phyloP scores from a whole-genome alignment of 1,140 invertebrate genomes.

The Bombus turneri region DNA sequence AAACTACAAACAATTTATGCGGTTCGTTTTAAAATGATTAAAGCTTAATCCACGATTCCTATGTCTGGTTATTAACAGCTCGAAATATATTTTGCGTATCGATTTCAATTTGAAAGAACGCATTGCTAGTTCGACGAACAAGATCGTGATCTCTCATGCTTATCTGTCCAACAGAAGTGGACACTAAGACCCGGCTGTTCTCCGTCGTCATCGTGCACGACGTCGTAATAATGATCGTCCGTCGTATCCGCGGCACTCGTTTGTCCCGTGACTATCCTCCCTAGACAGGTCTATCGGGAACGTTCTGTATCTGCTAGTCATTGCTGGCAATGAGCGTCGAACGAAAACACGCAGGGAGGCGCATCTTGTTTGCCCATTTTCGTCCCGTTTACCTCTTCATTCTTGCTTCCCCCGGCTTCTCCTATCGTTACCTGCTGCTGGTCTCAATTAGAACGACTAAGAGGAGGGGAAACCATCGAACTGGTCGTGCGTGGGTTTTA shows the following conservation, averaged over 20 bases:
- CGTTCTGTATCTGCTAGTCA: conserved; percentile 70
- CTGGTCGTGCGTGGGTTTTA: conserved; percentile 32
- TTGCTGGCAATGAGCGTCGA: conserved; percentile 66
- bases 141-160: background rate
- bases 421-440: conserved; percentile 32
- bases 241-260: conserved; percentile 63
- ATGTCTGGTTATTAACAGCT: background rate
- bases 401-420: conserved; percentile 31
- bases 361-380: conserved; percentile 69
- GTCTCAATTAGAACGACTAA: conserved; percentile 45
- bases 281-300: conserved; percentile 4
- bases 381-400: conserved; percentile 65
- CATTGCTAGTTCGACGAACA: background rate
- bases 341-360: conserved; percentile 46
- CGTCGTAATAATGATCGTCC: conserved; percentile 65
- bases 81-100: background rate
- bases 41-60: background rate
- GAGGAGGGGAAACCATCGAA: background rate
- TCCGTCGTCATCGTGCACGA: conserved; percentile 30
- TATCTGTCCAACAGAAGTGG: background rate
- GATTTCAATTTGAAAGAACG: background rate
- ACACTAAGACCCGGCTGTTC: background rate
- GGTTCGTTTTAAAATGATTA: background rate
- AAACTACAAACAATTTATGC: background rate
- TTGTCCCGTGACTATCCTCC: conserved; percentile 15